phyloP scores from a whole-genome alignment of 2,797 vertebrate genomes.

The Thaleichthys pacificus region DNA sequence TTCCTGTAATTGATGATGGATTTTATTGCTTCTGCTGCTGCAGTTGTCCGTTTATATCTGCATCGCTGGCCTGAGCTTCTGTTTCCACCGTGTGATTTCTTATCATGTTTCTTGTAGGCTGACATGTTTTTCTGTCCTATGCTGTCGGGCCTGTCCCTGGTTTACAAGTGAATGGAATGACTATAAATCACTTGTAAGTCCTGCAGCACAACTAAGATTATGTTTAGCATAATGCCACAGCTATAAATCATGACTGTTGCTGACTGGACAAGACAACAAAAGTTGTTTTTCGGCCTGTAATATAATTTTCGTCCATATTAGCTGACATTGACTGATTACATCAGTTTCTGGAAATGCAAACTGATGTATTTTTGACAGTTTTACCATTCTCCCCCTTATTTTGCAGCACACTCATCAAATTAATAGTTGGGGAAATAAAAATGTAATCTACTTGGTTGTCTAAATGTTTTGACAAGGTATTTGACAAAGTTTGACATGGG shows the following conservation, averaged over 20 bases:
- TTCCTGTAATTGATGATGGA: neutral
- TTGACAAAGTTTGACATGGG: conserved; percentile 13
- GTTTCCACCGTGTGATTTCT: conserved; percentile 38
- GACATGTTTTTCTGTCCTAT: conserved; percentile 60
- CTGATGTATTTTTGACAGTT: conserved; percentile 58
- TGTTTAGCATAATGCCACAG: conserved; percentile 70
- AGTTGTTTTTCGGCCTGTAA: conserved; percentile 59
- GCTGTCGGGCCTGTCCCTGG: conserved; percentile 47
- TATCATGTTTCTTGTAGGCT: conserved; percentile 51
- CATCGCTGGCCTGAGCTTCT: neutral
- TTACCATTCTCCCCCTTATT: conserved; percentile 57
- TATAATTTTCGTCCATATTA: conserved; percentile 71
- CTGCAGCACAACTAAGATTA: conserved; percentile 69
- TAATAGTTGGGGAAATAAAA: conserved; percentile 34
- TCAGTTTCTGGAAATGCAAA: conserved; percentile 67
- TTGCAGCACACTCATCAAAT: conserved; percentile 51
- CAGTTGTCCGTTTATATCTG: neutral
- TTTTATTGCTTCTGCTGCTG: neutral
- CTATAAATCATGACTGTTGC: conserved; percentile 70
- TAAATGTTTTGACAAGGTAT: conserved; percentile 39
- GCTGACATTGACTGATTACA: conserved; percentile 73
- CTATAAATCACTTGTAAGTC: conserved; percentile 73
- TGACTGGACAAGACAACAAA: conserved; percentile 64
- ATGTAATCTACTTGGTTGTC: conserved; percentile 50
- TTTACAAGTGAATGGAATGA: conserved; percentile 68